Evolutionary conservation across 2,113 vertebrate species (phyloP).

Genomic region (Lucifuga dentata): DNA sequence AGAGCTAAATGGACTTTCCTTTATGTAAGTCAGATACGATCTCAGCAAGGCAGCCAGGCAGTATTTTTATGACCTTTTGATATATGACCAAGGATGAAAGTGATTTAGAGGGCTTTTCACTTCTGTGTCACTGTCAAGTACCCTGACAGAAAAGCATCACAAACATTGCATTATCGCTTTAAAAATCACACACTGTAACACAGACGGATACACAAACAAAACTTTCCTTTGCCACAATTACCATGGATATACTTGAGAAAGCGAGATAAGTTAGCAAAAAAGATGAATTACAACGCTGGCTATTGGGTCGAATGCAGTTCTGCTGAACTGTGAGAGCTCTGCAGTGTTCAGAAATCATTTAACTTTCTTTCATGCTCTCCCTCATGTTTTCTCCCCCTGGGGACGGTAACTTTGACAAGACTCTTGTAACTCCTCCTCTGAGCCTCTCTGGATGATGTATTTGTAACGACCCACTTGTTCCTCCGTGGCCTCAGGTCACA

Average conservation of each 20-base stretch:
- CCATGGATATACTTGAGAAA: background rate
- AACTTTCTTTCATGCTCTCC: background rate
- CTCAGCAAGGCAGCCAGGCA: conserved; percentile 15
- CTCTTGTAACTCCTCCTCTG: background rate
- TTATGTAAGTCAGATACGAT: conserved; percentile 18
- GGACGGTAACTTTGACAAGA: background rate
- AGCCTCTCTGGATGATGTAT: background rate
- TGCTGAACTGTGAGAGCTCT: background rate
- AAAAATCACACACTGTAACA: background rate
- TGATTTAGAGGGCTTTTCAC: conserved; percentile 34
- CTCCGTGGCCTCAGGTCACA: background rate
- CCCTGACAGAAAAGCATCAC: conserved; percentile 3
- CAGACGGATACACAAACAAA: background rate
- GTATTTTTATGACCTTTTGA: conserved; percentile 38
- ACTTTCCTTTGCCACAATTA: background rate
- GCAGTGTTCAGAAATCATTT: background rate
- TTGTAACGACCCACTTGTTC: conserved; percentile 8
- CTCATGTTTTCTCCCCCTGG: background rate
- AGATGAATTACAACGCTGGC: background rate
- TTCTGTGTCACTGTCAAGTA: conserved; percentile 33
- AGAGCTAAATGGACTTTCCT: conserved; percentile 38
- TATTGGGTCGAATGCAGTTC: background rate
- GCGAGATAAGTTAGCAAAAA: background rate
- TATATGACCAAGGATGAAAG: conserved; percentile 27
- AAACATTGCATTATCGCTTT: conserved; percentile 1